A percentile compares a stretch with the other conserved stretches of the same genome.
Conservation (phyloP, 2,797 vertebrate species). For the Eurystomus glaucurus region DNA sequence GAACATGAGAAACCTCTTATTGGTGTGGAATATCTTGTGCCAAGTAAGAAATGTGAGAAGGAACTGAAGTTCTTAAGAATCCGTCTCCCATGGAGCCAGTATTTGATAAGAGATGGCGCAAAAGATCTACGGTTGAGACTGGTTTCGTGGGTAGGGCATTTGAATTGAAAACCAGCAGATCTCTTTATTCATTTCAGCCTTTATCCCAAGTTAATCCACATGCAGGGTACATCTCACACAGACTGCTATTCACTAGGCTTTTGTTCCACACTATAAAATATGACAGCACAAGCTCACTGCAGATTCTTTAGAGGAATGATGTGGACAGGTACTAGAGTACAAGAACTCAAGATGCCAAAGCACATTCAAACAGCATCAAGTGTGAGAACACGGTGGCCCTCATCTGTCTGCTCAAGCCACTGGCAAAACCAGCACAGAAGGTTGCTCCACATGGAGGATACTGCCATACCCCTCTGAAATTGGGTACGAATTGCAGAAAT, state of each 20-base stretch:
- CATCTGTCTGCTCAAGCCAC: constrained; percentile 13
- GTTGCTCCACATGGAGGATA: neutral
- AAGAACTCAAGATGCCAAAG: neutral
- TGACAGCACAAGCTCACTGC: neutral
- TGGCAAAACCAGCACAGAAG: neutral
- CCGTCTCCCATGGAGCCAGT: neutral
- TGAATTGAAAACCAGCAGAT: neutral
- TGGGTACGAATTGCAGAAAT: neutral
- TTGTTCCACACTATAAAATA: neutral
- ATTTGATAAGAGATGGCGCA: neutral
- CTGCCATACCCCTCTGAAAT: neutral
- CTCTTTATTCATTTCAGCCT: neutral
- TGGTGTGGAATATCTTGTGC: neutral
- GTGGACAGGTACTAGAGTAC: neutral
- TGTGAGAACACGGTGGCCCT: neutral
- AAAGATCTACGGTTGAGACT: neutral
- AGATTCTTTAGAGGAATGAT: neutral
- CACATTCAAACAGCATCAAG: neutral
- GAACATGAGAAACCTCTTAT: neutral
- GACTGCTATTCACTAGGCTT: neutral
- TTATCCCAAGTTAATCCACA: neutral
- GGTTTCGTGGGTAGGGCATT: neutral
- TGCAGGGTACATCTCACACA: neutral
- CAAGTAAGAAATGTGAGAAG: neutral
- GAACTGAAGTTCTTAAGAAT: neutral